phyloP scores from a whole-genome alignment of 2,888 invertebrate genomes.

The Lampropteryx suffumata region DNA sequence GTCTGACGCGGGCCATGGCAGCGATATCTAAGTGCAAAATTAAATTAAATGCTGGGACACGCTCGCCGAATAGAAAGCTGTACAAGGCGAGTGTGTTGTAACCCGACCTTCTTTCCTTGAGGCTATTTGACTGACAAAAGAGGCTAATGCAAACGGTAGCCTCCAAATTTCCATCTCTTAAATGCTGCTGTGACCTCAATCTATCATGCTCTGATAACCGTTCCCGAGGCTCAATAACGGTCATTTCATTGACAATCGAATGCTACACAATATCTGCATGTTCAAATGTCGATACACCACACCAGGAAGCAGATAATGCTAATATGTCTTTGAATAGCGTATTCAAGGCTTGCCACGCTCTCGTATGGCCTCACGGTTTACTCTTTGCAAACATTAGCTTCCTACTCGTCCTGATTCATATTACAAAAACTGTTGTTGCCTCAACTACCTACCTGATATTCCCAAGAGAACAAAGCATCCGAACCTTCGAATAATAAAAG shows the following conservation, averaged over 20 bases:
- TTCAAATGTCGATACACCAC: conserved; percentile 60
- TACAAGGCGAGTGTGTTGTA: conserved; percentile 79
- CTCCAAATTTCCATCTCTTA: conserved; percentile 62
- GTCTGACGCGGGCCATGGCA: conserved; percentile 54
- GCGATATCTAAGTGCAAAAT: conserved; percentile 74
- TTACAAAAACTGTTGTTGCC: conserved; percentile 27
- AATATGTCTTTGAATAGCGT: conserved; percentile 77
- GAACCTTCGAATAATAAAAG: conserved; percentile 33
- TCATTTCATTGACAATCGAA: conserved; percentile 53
- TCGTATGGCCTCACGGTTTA: conserved; percentile 70
- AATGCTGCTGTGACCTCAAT: conserved; percentile 67
- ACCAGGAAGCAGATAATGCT: conserved; percentile 78
- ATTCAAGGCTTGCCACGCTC: conserved; percentile 77
- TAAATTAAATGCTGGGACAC: conserved; percentile 80
- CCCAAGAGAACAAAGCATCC: conserved; percentile 35
- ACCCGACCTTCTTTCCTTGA: conserved; percentile 78
- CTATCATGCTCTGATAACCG: conserved; percentile 68
- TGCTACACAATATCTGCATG: conserved; percentile 52
- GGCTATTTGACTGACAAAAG: conserved; percentile 67
- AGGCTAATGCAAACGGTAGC: conserved; percentile 67
- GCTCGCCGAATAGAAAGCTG: conserved; percentile 79
- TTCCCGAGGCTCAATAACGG: conserved; percentile 54
- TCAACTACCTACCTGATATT: conserved; percentile 28
- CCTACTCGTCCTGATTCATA: conserved; percentile 53
- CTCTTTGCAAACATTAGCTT: conserved; percentile 61